phyloP scores from a whole-genome alignment of 2,113 vertebrate genomes.

The Gallinago undulata region DNA sequence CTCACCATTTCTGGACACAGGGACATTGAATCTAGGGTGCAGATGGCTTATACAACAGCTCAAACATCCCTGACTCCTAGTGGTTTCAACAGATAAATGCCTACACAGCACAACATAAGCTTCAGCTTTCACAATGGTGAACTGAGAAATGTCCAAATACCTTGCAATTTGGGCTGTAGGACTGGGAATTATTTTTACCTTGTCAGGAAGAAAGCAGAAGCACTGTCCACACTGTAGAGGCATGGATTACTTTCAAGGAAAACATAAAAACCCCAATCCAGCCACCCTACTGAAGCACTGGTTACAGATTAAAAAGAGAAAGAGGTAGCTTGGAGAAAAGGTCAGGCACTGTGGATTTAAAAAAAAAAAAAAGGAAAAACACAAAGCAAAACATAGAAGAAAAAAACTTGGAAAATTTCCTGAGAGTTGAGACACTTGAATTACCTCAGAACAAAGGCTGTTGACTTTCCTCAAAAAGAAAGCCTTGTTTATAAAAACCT shows the following conservation, averaged over 20 bases:
- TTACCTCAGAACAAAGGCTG: slow-evolving; percentile 21
- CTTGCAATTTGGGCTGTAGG: not conserved
- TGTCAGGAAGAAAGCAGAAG: not conserved
- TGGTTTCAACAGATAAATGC: not conserved
- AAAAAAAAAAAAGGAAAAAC: not conserved
- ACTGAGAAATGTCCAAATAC: accelerated
- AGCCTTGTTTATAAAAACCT: not conserved
- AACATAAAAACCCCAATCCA: not conserved
- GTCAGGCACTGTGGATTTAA: not conserved
- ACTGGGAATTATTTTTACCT: not conserved
- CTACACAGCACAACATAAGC: not conserved
- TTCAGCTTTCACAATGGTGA: not conserved
- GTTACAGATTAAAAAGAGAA: slow-evolving; percentile 53
- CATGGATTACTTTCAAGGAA: not conserved
- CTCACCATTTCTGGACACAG: no score
- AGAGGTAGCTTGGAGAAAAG: slow-evolving; percentile 1
- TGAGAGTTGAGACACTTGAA: slow-evolving; percentile 7
- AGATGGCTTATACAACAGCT: not conserved
- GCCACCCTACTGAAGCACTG: not conserved
- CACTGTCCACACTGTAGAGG: not conserved
- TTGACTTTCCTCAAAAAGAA: not conserved
- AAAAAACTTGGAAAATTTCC: slow-evolving; percentile 37
- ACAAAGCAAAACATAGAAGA: not conserved
- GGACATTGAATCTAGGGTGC: not conserved
- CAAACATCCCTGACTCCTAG: not conserved